These are phyloP conservation scores for Pyxicephalus adspersus DNA, from an alignment of 2,113 vertebrate genomes.

Conservation along the genomic window DNA sequence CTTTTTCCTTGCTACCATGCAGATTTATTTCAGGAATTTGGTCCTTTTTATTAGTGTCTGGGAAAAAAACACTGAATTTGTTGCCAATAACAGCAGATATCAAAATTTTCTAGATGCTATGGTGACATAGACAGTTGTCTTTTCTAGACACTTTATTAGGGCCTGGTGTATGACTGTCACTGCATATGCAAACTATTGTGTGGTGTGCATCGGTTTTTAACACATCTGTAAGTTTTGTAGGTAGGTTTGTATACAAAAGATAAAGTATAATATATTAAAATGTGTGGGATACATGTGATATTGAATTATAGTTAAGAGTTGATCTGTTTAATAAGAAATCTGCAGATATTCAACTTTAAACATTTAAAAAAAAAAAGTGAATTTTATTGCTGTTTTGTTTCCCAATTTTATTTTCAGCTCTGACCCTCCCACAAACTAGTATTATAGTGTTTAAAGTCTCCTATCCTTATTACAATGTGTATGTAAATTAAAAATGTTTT, in stretches of 20 bases:
- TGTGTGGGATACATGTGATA: not conserved
- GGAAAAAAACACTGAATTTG: too few species aligned
- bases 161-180: too few species aligned
- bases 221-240: conserved; percentile 19
- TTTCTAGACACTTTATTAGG: too few species aligned
- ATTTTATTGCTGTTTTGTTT: not conserved
- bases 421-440: not conserved
- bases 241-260: conserved; percentile 1
- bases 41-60: conserved; percentile 57
- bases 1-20: conserved; percentile 85
- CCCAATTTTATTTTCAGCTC: not conserved
- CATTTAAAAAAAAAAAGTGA: too few species aligned
- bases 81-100: too few species aligned
- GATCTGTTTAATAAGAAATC: not conserved
- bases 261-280: conserved; percentile 1
- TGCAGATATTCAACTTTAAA: too few species aligned
- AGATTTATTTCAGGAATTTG: conserved; percentile 75
- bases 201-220: conserved; percentile 19
- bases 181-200: not conserved
- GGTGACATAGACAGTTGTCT: too few species aligned
- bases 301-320: conserved; percentile 4
- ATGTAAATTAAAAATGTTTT: not conserved
- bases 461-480: not conserved
- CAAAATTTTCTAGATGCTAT: too few species aligned
- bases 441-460: not conserved